phyloP scores from a whole-genome alignment of 2,797 vertebrate genomes.

The Ciconia nigra region DNA sequence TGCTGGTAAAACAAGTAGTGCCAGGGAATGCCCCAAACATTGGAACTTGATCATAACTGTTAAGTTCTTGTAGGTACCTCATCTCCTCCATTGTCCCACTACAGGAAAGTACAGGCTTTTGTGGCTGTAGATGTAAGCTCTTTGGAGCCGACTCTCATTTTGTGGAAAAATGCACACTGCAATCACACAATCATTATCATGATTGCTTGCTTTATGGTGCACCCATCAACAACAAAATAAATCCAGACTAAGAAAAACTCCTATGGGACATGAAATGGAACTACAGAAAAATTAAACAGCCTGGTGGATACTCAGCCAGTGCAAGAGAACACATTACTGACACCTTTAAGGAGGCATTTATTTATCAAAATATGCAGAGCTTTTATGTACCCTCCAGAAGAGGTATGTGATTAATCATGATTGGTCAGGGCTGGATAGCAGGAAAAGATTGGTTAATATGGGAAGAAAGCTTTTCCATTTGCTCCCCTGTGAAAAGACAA shows the following conservation, averaged over 20 bases:
- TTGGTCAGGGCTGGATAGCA: neutral
- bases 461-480: neutral
- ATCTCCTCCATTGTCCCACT: neutral
- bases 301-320: neutral
- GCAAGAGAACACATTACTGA: neutral
- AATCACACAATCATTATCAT: neutral
- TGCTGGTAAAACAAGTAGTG: neutral
- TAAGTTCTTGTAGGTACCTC: neutral
- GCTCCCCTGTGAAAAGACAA: neutral
- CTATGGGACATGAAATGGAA: neutral
- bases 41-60: neutral
- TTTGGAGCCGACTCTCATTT: neutral
- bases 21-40: neutral
- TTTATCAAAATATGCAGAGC: neutral
- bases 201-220: neutral
- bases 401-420: neutral
- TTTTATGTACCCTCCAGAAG: neutral
- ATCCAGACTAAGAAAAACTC: neutral
- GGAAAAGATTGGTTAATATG: neutral
- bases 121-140: neutral
- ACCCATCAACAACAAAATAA: neutral
- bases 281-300: neutral
- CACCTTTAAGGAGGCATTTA: neutral
- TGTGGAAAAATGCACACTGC: neutral
- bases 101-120: neutral